Evolutionary conservation across 2,113 vertebrate species (phyloP), one percentile per base, ranked within the genome.

Genomic region (Mesocricetus auratus): DNA sequence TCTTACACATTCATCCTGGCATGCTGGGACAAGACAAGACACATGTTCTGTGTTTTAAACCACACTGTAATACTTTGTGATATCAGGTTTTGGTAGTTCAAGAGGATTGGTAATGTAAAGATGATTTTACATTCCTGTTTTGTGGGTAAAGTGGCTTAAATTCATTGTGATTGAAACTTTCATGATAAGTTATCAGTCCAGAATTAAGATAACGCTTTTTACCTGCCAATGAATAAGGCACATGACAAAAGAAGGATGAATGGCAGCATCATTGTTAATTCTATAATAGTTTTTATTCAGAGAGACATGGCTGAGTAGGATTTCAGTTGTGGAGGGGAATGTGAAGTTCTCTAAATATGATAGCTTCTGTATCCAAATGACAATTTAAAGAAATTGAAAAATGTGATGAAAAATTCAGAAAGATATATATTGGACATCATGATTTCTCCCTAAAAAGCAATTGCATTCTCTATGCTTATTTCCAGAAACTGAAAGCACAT

Each of bases 341-440:
- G 47, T n/a, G 31, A 78, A 12, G 7, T 71, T 94, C 29, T 92
- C 50, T 47, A 83, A 62, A 60, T 21, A 69, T 47, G 33, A 81
- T 86, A 89, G 77, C 83, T 94, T 87, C 71, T 56, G 10, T 22
- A 82, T 82, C 36, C 50, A 36, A 53, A 36, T 79, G 3, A 21
- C 53, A n/a, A 39, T 56, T 58, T 22, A 89, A 77, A 78, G 47
- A 83, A 24, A 45, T 3, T 29, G 77, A 50, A 69, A 56, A 60
- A 50, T 15, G 47, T 69, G 24, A 36, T 75, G 22, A 95, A 36
- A 77, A 89, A 74, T 89, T 81, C 45, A 86, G 33, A 47, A 82
- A 86, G 16, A 83, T 83, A 71, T 21, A 45, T 91, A 60, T 82
- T 93, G 47, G 53, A 88, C 95, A 60, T 82, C 26, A 86, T 12